These are phyloP conservation scores for Heliconius charithonia DNA, from an alignment of 2,888 invertebrate species.

Conservation along the genomic window DNA sequence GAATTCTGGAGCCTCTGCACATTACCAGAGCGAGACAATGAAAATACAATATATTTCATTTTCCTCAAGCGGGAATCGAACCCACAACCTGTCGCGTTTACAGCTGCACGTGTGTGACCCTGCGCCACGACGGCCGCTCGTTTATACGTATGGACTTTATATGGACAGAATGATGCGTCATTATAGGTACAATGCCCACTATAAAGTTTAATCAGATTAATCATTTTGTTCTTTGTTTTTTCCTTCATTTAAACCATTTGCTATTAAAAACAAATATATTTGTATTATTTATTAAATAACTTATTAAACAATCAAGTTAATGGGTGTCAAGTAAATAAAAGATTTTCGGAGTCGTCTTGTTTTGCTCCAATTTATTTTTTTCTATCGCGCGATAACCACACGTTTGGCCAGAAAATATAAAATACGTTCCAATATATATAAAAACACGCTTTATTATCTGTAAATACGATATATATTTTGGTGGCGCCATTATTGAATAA, in stretches of 20 bases:
- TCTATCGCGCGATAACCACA: slow-evolving; percentile 26
- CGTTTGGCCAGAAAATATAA: slow-evolving; percentile 14
- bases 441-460: slow-evolving; percentile 51
- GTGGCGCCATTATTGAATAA: slow-evolving; percentile 39
- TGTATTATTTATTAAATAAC: neutral
- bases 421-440: slow-evolving; percentile 38
- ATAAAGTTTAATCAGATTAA: neutral
- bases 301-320: neutral
- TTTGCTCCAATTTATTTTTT: slow-evolving; percentile 31
- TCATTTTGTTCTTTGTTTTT: neutral
- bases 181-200: neutral
- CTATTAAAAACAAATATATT: neutral
- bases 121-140: neutral
- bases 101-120: neutral
- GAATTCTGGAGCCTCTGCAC: neutral
- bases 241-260: neutral
- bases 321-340: neutral
- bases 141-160: neutral
- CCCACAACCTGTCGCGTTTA: too few species aligned
- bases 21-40: too few species aligned
- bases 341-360: slow-evolving; percentile 14
- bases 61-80: too few species aligned
- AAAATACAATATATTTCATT: too few species aligned
- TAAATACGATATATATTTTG: slow-evolving; percentile 45
- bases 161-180: neutral